phyloP scores from a whole-genome alignment of 2,888 invertebrate species.

The Oscheius sp. region DNA sequence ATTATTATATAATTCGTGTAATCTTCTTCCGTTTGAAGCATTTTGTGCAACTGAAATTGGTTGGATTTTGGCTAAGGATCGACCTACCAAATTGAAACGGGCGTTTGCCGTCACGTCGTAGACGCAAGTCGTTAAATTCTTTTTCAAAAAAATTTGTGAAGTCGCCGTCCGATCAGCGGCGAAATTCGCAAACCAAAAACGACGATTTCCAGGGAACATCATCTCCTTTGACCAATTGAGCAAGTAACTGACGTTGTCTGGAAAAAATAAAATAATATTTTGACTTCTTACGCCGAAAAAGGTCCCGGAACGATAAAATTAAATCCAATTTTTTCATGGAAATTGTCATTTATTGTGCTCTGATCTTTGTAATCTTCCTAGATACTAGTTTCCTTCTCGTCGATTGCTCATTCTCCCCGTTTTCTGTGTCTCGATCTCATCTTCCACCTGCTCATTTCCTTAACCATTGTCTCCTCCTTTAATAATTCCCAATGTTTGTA shows the following conservation, averaged over 20 bases:
- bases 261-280: no score
- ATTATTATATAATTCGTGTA: not conserved
- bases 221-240: not conserved
- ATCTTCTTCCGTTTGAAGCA: not conserved
- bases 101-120: constrained; percentile 10
- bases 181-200: not conserved
- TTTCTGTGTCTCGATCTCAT: no score
- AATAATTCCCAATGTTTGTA: no score
- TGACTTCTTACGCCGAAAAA: no score
- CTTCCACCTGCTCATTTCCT: no score
- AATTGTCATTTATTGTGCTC: no score
- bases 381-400: no score
- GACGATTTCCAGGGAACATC: not conserved
- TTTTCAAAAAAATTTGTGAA: not conserved
- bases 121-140: constrained; percentile 2
- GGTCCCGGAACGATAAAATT: no score
- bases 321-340: no score
- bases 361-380: no score
- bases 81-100: not conserved
- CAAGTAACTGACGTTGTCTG: not conserved
- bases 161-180: not conserved
- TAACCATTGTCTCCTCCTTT: no score
- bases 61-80: not conserved
- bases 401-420: no score
- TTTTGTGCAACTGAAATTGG: not conserved